Evolutionary conservation across 2,797 vertebrate species (phyloP).

Genomic region (Hippopotamyrus pictus): DNA sequence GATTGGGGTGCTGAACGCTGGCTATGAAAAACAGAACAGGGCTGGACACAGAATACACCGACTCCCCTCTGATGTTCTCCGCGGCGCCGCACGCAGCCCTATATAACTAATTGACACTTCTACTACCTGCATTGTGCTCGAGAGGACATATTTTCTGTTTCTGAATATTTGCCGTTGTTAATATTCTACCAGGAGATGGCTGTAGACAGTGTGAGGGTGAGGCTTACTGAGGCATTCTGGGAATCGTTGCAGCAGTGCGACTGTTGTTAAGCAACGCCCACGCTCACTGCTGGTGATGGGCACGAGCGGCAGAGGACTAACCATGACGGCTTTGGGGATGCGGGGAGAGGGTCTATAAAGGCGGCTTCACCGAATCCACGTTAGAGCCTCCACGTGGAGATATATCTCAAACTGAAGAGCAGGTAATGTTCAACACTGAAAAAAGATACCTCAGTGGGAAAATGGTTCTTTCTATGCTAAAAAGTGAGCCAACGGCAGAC

Average conservation of each 20-base stretch:
- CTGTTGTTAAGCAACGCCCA: conserved; percentile 6
- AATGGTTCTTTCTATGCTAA: neutral
- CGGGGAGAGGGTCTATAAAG: neutral
- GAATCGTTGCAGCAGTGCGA: neutral
- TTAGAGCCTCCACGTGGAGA: neutral
- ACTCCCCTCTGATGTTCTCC: neutral
- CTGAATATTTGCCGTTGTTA: neutral
- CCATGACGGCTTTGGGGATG: neutral
- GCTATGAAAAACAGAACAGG: neutral
- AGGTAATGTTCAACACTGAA: neutral
- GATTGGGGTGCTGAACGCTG: neutral
- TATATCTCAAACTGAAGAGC: neutral
- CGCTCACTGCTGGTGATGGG: neutral
- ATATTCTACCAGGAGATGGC: neutral
- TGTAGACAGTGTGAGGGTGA: neutral
- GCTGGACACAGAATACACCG: neutral
- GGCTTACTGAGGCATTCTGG: neutral
- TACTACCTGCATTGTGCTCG: neutral
- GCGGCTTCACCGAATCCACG: neutral
- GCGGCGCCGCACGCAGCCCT: neutral
- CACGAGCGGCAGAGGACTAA: neutral
- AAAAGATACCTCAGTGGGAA: neutral
- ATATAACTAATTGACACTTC: neutral
- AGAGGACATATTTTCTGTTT: neutral
- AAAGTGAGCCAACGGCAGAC: neutral